These are phyloP conservation scores for Drosophila cognata DNA, from an alignment of 2,888 invertebrate species.

Conservation along the genomic window DNA sequence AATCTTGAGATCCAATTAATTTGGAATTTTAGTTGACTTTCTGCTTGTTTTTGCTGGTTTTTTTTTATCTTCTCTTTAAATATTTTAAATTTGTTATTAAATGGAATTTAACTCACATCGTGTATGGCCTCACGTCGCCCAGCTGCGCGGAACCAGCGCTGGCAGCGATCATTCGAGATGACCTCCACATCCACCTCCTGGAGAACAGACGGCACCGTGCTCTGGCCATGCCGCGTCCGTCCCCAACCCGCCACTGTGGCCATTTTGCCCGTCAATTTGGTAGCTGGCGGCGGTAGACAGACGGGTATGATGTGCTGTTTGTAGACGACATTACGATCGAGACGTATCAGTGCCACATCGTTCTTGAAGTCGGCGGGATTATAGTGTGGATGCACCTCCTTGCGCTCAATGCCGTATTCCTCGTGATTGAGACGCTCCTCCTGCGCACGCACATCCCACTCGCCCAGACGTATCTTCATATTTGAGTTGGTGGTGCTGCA, in stretches of 20 bases:
- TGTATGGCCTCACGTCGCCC: slow-evolving; percentile 96
- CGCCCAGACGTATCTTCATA: slow-evolving; percentile 94
- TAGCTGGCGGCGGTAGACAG: slow-evolving; percentile 92
- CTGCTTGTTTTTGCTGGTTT: too few relatives aligned
- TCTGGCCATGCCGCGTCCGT: slow-evolving; percentile 94
- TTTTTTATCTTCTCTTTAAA: neutral
- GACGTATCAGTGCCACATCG: slow-evolving; percentile 93
- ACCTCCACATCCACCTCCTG: slow-evolving; percentile 94
- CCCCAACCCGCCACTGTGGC: slow-evolving; percentile 98
- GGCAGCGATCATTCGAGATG: slow-evolving; percentile 95
- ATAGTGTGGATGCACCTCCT: slow-evolving; percentile 96
- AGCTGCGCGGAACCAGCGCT: slow-evolving; percentile 96
- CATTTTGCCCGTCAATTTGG: slow-evolving; percentile 93
- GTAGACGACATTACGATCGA: slow-evolving; percentile 92
- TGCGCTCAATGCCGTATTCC: slow-evolving; percentile 94
- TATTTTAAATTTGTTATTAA: neutral
- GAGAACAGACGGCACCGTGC: slow-evolving; percentile 93
- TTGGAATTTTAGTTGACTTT: too few relatives aligned
- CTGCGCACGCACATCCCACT: slow-evolving; percentile 95
- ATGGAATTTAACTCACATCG: slow-evolving; percentile 86
- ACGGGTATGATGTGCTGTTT: slow-evolving; percentile 97
- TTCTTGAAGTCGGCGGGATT: slow-evolving; percentile 96
- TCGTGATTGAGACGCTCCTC: slow-evolving; percentile 94
- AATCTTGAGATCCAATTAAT: neutral
- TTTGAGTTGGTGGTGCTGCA: slow-evolving; percentile 94